Percentiles rank a stretch among this genome's conserved stretches.
Evolutionary conservation across 2,888 invertebrate genomes (phyloP).

Genomic region (Andrena praecox): DNA sequence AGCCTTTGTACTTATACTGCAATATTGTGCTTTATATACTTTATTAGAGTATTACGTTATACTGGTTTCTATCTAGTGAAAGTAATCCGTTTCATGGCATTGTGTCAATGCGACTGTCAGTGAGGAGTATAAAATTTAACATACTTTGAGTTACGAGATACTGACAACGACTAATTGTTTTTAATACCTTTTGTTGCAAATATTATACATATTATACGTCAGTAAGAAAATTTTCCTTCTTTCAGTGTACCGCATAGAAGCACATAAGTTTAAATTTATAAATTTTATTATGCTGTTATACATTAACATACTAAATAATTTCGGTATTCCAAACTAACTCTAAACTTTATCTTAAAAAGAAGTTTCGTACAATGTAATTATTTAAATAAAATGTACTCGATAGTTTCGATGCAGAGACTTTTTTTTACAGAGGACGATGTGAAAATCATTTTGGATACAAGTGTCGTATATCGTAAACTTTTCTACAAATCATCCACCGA

Average conservation of each 20-base stretch:
- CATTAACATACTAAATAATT: constrained; percentile 28
- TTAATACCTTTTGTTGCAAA: constrained; percentile 35
- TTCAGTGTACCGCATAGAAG: constrained; percentile 10
- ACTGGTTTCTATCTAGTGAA: constrained; percentile 45
- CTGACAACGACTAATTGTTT: constrained; percentile 32
- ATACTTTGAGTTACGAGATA: constrained; percentile 45
- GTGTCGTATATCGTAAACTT: constrained; percentile 21
- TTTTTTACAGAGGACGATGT: constrained; percentile 22
- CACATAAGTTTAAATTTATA: constrained; percentile 11
- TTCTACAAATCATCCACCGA: constrained; percentile 30
- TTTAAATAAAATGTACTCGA: constrained; percentile 16
- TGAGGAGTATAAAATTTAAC: constrained; percentile 54
- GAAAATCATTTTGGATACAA: constrained; percentile 24
- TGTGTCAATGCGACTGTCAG: constrained; percentile 23
- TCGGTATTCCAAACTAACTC: constrained; percentile 15
- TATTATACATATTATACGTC: constrained; percentile 34
- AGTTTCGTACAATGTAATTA: constrained; percentile 27
- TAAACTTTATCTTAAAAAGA: constrained; percentile 6
- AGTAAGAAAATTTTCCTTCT: constrained; percentile 17
- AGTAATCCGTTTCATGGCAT: constrained; percentile 49
- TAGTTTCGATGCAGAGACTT: constrained; percentile 17
- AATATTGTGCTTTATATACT: constrained; percentile 65
- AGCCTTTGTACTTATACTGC: constrained; percentile 65
- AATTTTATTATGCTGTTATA: constrained; percentile 19
- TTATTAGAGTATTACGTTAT: constrained; percentile 44